phyloP scores from a whole-genome alignment of 2,888 invertebrate species.

The Portevinia maculata region DNA sequence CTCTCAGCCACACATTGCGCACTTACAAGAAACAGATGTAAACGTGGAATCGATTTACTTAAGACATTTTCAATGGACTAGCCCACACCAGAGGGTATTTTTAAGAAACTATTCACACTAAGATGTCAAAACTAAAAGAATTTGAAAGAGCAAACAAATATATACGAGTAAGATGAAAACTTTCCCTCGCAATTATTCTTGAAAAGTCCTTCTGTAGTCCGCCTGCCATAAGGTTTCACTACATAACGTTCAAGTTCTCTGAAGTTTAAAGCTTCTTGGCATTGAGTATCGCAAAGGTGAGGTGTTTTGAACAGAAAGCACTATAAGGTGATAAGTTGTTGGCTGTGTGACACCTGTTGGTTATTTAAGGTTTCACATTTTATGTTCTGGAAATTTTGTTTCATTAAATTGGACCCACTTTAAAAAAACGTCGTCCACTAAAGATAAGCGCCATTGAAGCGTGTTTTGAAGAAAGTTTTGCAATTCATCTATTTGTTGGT shows the following conservation, averaged over 20 bases:
- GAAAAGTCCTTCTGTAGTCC: constrained; percentile 1
- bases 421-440: too few relatives aligned
- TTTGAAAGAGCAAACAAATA: too few relatives aligned
- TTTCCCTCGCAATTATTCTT: neutral
- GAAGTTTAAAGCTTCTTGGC: constrained; percentile 33
- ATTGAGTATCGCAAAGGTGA: constrained; percentile 16
- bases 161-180: constrained; percentile 1
- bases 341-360: constrained; percentile 56
- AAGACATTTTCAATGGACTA: neutral
- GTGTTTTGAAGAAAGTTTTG: too few relatives aligned
- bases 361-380: constrained; percentile 42
- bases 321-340: constrained; percentile 55
- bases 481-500: too few relatives aligned
- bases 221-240: constrained; percentile 3
- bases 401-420: neutral
- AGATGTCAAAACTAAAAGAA: neutral
- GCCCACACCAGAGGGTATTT: constrained; percentile 13
- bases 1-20: neutral
- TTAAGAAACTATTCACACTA: constrained; percentile 2
- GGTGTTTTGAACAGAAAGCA: constrained; percentile 17
- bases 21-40: constrained; percentile 3
- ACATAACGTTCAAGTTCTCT: constrained; percentile 11
- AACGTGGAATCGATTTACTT: constrained; percentile 22
- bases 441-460: too few relatives aligned
- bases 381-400: too few relatives aligned